These are phyloP conservation scores for Sinodicranocentrus sp. DNA, from an alignment of 2,888 invertebrate species.

Conservation along the genomic window DNA sequence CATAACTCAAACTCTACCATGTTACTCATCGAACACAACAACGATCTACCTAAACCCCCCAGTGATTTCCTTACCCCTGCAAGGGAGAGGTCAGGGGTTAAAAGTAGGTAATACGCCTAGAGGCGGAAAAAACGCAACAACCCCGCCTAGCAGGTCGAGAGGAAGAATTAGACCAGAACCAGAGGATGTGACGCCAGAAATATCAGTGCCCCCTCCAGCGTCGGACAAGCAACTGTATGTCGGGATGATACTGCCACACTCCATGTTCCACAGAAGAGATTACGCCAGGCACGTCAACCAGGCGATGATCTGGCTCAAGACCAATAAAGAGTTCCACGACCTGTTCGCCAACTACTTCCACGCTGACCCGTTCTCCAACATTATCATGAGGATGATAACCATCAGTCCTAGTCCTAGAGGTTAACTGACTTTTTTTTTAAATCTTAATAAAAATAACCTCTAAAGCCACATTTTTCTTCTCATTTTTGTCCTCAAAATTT, in stretches of 20 bases:
- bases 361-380: slow-evolving; percentile 81
- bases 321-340: slow-evolving; percentile 81
- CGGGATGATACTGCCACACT: slow-evolving; percentile 88
- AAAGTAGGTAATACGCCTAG: neutral
- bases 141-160: neutral
- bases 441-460: no score
- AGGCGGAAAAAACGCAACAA: neutral
- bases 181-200: no score
- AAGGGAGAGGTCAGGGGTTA: neutral
- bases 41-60: no score
- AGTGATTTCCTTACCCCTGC: no score
- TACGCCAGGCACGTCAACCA: slow-evolving; percentile 84
- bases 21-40: no score
- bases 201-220: neutral
- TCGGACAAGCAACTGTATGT: slow-evolving; percentile 79
- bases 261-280: slow-evolving; percentile 86
- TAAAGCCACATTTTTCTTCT: no score
- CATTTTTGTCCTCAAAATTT: no score
- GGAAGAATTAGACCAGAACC: no score
- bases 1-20: no score
- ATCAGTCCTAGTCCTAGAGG: slow-evolving; percentile 88
- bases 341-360: slow-evolving; percentile 84
- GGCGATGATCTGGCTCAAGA: slow-evolving; percentile 82
- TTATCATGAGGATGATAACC: slow-evolving; percentile 83
- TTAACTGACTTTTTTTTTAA: no score